These are phyloP conservation scores for Cheilinus undulatus DNA, from an alignment of 2,113 vertebrate species.

Conservation along the genomic window DNA sequence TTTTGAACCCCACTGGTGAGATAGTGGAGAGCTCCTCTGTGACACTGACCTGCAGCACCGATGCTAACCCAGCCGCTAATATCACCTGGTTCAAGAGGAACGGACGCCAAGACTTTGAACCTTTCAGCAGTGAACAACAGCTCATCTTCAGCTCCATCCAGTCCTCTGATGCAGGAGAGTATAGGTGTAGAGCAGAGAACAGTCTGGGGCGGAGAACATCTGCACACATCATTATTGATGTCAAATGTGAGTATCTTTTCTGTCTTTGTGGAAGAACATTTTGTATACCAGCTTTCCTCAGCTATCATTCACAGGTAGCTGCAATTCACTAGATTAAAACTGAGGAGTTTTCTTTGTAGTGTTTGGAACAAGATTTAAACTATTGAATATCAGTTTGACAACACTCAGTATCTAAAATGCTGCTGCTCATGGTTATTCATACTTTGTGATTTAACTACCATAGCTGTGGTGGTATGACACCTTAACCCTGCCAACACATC, in stretches of 20 bases:
- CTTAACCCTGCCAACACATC: too few relatives aligned
- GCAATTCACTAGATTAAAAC: too few relatives aligned
- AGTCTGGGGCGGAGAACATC: background rate
- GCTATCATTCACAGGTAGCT: too few relatives aligned
- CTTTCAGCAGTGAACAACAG: background rate
- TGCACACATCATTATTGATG: background rate
- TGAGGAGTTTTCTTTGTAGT: too few relatives aligned
- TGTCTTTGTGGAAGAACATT: too few relatives aligned
- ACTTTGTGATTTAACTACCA: too few relatives aligned
- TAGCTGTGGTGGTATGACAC: too few relatives aligned
- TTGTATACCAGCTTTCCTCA: too few relatives aligned
- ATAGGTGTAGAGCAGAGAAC: conserved; percentile 25
- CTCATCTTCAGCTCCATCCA: background rate
- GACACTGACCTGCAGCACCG: background rate
- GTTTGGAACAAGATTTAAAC: too few relatives aligned
- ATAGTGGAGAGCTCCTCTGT: background rate
- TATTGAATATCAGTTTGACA: too few relatives aligned
- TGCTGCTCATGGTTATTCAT: too few relatives aligned
- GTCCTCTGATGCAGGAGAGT: conserved; percentile 21
- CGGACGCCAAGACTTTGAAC: background rate
- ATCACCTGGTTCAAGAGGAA: conserved; percentile 15
- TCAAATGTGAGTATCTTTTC: conserved; percentile 50
- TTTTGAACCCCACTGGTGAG: background rate
- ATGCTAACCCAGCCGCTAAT: conserved; percentile 2
- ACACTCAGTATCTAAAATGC: too few relatives aligned